Evolutionary conservation across 23 tunicate genomes (phyloP), one percentile per base, ranked within the genome.

Genomic region (Clavelina lepadiformis): DNA sequence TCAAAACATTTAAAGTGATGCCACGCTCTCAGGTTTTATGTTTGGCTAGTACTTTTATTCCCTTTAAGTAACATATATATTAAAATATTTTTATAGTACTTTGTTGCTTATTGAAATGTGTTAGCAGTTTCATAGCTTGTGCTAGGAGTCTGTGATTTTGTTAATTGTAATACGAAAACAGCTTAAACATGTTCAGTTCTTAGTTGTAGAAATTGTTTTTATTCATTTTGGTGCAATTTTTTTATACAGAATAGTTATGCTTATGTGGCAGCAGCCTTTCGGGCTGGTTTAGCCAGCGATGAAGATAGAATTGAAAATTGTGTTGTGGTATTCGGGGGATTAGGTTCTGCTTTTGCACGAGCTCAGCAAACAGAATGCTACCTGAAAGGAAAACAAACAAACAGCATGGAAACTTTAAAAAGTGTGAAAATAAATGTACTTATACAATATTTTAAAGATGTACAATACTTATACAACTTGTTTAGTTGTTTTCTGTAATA

Each of bases 191-290:
- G n/a, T 13, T 13, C 18, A 53, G 7, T n/a, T 53, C 49, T 41
- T 41, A 11, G 15, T 41, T 15, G 49, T 41, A 41, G 15, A 41
- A 41, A 41, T 41, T 41, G 13, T 41, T 15, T n/a, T 58, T 20
- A 6, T 15, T 29, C 37, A 5, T 26, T 5, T 29, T 58, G 65
- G 4, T 18, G 7, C 8, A 26, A 6, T 5, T 26, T 25, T 6
- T 4, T 28, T 25, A 28, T 35, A 26, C 68, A 89, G 97, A 89
- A 89, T 63, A 71, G 89, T 8, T 81, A 81, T 64, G 89, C 97
- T 7, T 86, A 89, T 44, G 81, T 89, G 59, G 75, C 75, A 51
- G 89, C 80, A 8, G 97, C 83, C 2, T 89, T 89, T 45, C 33
- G 13, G 18, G 83, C 82, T 11, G 35, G 31, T 8, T 4, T 81